A percentile compares a stretch with the other conserved stretches of the same genome.
Evolutionary conservation across 2,888 invertebrate genomes (phyloP).

Genomic region (Antheraea assamensis): DNA sequence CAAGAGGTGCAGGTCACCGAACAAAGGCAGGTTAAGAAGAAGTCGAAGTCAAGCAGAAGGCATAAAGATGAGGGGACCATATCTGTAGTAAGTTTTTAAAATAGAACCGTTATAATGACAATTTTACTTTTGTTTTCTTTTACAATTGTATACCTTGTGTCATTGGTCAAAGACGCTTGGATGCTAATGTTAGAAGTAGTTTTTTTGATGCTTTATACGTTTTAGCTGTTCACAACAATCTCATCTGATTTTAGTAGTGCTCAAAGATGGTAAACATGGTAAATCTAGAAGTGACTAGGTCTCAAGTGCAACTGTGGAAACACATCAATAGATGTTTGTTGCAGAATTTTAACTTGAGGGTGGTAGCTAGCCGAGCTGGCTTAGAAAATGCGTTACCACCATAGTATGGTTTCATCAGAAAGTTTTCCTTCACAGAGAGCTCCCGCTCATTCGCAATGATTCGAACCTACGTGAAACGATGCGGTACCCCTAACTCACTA

Average conservation of each 20-base stretch:
- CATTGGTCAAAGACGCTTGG: not conserved
- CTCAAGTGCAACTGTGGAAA: not conserved
- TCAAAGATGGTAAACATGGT: too few relatives aligned
- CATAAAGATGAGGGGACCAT: slow-evolving; percentile 81
- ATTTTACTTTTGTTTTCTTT: not conserved
- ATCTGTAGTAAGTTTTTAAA: slow-evolving; percentile 74
- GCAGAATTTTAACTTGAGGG: not conserved
- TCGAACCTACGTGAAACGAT: not conserved
- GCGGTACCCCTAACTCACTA: not conserved
- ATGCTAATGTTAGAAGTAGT: too few relatives aligned
- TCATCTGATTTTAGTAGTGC: too few relatives aligned
- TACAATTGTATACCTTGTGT: not conserved
- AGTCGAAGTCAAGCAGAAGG: slow-evolving; percentile 70
- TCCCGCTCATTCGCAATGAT: not conserved
- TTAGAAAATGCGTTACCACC: not conserved
- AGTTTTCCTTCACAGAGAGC: not conserved
- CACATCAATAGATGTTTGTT: not conserved
- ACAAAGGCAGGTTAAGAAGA: slow-evolving; percentile 70
- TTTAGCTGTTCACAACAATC: too few relatives aligned
- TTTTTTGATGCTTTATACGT: too few relatives aligned
- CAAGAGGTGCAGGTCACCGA: slow-evolving; percentile 65
- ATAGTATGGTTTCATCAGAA: not conserved
- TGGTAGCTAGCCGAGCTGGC: not conserved
- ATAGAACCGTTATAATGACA: not conserved
- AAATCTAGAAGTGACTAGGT: not conserved